phyloP scores from a whole-genome alignment of 92 coral and sea anemone genomes.

The Isaurus tuberculatus region DNA sequence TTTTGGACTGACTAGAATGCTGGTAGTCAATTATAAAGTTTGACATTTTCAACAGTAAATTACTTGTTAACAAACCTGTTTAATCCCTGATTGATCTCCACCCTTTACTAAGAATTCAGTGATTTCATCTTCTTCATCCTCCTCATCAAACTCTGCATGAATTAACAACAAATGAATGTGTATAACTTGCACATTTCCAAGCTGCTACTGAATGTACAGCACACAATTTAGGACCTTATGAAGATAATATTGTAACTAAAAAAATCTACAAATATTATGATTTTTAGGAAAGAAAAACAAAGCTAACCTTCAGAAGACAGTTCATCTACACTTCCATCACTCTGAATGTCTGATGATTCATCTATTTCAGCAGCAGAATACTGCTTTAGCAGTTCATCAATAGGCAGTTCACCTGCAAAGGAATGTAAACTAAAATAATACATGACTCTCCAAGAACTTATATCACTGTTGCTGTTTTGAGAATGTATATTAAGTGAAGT shows the following conservation, averaged over 20 bases:
- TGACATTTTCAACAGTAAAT: too few relatives aligned
- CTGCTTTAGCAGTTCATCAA: slow-evolving; percentile 89
- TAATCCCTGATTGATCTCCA: slow-evolving; percentile 2
- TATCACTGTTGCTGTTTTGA: too few relatives aligned
- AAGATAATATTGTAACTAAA: background rate
- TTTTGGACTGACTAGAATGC: too few relatives aligned
- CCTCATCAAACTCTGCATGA: slow-evolving; percentile 73
- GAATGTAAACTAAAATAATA: background rate
- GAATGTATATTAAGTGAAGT: too few relatives aligned
- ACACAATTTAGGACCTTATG: too few relatives aligned
- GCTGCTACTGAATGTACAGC: too few relatives aligned
- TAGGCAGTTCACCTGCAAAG: slow-evolving; percentile 90
- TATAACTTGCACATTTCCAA: too few relatives aligned
- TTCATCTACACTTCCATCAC: slow-evolving; percentile 75
- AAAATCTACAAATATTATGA: too few relatives aligned
- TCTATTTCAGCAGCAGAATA: slow-evolving; percentile 79
- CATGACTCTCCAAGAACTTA: too few relatives aligned
- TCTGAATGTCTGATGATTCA: slow-evolving; percentile 75
- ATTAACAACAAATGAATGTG: too few relatives aligned
- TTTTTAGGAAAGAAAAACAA: background rate
- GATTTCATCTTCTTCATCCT: slow-evolving; percentile 85
- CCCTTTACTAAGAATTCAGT: slow-evolving; percentile 50
- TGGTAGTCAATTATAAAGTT: too few relatives aligned
- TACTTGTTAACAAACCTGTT: slow-evolving; percentile 13
- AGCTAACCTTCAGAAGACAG: slow-evolving; percentile 75